Percentiles rank a stretch among this genome's conserved stretches.
These are phyloP conservation scores for Lutraria lutraria DNA, from an alignment of 2,888 invertebrate genomes.

Conservation along the genomic window DNA sequence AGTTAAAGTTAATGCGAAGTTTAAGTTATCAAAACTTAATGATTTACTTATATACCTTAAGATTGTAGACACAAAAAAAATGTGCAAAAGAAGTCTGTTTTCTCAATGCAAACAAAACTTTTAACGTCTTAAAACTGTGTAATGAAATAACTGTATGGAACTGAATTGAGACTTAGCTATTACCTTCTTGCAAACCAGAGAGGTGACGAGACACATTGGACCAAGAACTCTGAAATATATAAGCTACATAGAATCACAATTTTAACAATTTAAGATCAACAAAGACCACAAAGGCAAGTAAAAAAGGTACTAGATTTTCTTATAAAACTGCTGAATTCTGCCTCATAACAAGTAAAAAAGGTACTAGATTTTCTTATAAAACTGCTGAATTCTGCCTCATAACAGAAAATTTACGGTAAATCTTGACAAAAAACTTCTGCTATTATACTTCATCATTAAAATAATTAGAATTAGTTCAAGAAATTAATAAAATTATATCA, in stretches of 20 bases:
- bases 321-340: too few species aligned
- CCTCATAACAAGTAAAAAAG: too few species aligned
- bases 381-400: too few species aligned
- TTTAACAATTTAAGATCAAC: neutral
- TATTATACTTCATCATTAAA: neutral
- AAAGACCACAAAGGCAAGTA: neutral
- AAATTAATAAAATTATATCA: neutral
- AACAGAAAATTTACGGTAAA: neutral
- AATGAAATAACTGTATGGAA: too few species aligned
- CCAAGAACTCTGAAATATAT: conserved; percentile 91
- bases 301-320: too few species aligned
- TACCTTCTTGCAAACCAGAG: conserved; percentile 90
- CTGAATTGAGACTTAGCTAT: too few species aligned
- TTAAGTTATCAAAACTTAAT: neutral
- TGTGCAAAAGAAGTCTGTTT: too few species aligned
- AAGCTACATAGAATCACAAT: neutral
- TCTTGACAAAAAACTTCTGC: neutral
- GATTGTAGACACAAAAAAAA: too few species aligned
- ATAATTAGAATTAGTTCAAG: neutral
- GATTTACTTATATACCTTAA: neutral
- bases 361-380: too few species aligned
- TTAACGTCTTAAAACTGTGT: too few species aligned
- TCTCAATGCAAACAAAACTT: too few species aligned
- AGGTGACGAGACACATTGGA: conserved; percentile 92
- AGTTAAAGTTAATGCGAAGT: neutral